Evolutionary conservation across 1,140 invertebrate genomes (phyloP), one percentile per base, ranked within the genome.

Genomic region (Neomicropteryx cornuta): DNA sequence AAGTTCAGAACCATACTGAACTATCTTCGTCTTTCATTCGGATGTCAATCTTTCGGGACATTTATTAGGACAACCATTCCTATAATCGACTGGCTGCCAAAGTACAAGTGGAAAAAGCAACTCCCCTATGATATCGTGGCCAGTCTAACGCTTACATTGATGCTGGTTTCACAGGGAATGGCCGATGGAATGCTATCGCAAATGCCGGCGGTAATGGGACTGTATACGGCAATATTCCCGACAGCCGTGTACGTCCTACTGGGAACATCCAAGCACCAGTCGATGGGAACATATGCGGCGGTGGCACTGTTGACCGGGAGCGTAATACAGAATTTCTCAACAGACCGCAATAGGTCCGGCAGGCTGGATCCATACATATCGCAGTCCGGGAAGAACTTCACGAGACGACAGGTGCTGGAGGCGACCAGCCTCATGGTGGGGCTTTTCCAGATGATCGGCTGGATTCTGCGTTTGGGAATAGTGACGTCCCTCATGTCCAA

Each of bases 221-320:
- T 97, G 3, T 96, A 96, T 59, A 92, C 92, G 75, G 91, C 90
- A 1, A 89, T 97, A 49, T 94, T 96, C 63, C 89, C 92, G 3
- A 81, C 90, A 0, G 56, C 97, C 1, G 69, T 94, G 4, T 97
- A 97, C 58, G 76, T 86, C 36, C 64, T 97, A 31, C 76, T 97
- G 38, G 93, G 91, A 19, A 95, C 92, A 4, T 96, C 92, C 1
- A 74, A 75, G 31, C 93, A 97, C 51, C 78, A 89, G 14, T 96
- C 92, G 2, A 83, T 96, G 66, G 93, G 93, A 72, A 89, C 87
- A 1, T 93, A 92, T 63, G 87, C 89, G n/a, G 79, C 93, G 1
- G 73, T 85, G 30, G 87, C 85, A 53, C 70, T 93, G 50, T 90
- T 94, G 87, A 81, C 85, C 3, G 83, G 83, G 11, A 90, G 88